Evolutionary conservation across 1,140 invertebrate species (phyloP).

Genomic region (Adelges cooleyi): DNA sequence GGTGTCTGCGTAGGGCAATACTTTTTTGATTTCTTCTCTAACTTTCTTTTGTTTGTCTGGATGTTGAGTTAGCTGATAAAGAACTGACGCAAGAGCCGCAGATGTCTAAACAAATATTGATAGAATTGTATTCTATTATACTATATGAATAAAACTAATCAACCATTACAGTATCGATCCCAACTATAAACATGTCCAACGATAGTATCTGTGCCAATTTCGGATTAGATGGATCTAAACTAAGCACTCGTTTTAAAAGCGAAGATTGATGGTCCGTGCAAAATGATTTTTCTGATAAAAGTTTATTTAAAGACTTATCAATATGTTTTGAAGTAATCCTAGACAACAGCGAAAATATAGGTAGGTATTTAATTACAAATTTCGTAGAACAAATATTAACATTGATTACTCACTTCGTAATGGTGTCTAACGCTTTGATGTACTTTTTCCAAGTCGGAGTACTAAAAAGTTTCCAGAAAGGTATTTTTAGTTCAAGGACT

Average conservation of each 20-base stretch:
- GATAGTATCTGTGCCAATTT: constrained; percentile 64
- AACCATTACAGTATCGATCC: constrained; percentile 65
- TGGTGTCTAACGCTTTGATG: constrained; percentile 54
- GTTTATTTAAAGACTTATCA: constrained; percentile 40
- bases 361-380: no score
- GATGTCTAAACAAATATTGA: constrained; percentile 51
- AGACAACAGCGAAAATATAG: neutral
- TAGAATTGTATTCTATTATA: neutral
- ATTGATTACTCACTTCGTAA: constrained; percentile 45
- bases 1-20: constrained; percentile 44
- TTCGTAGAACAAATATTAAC: no score
- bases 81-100: constrained; percentile 59
- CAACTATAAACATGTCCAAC: constrained; percentile 72
- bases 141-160: no score
- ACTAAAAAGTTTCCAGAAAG: constrained; percentile 65
- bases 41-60: constrained; percentile 58
- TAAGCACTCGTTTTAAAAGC: constrained; percentile 49
- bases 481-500: constrained; percentile 63
- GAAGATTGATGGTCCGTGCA: constrained; percentile 44
- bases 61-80: constrained; percentile 69
- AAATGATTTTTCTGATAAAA: constrained; percentile 38
- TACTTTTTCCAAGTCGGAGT: constrained; percentile 63
- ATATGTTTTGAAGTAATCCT: constrained; percentile 54
- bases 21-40: constrained; percentile 53
- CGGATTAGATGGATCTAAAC: constrained; percentile 46